Base-by-base conservation (phyloP, 2,113 vertebrate genomes). In the Menidia beryllina region DNA sequence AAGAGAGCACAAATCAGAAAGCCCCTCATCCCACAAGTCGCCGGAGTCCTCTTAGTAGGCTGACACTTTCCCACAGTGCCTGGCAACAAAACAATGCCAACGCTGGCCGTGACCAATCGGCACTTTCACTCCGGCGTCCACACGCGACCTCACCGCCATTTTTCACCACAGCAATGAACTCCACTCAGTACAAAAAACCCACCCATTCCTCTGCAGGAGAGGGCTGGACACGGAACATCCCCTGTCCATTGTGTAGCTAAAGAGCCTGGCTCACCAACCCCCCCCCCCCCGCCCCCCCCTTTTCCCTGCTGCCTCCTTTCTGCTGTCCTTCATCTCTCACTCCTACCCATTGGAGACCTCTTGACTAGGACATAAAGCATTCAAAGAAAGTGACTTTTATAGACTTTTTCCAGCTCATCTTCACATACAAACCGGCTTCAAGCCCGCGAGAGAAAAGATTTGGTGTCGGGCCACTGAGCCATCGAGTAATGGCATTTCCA, bases 341-440 rank as follows among this genome's bases (percentile, higher is more conserved):
- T 95, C 94, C 95, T 84, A 87, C 89, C 91, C 93, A 91, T 94
- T 91, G 82, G 86, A 82, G 72, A 76, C 92, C 93, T 89, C 94
- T 96, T 93, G 94, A 94, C 94, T 94, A 94, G 93, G 94, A 96
- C 96, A 96, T 95, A 96, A 96, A 95, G 94, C 93, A 94, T 94
- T 97, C 94, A 97, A 96, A 96, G 92, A 94, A 94, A 93, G 89
- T 96, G 96, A 98, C 96, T 97, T 98, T 98, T 98, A 99, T 98
- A 96, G 96, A 98, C 96, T 98, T 96, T 93, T 96, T 96, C 91
- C 91, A 97, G 95, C 96, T 98, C 96, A 97, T 98, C 96, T 97
- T 96, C 95, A 94, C 94, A 95, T 95, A 95, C 94, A 95, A 93
- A 94, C 90, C 93, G 93, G 92, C 92, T 93, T 87, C 89, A 90